Evolutionary conservation across 2,888 invertebrate species (phyloP).

Genomic region (Melanostoma scalare): DNA sequence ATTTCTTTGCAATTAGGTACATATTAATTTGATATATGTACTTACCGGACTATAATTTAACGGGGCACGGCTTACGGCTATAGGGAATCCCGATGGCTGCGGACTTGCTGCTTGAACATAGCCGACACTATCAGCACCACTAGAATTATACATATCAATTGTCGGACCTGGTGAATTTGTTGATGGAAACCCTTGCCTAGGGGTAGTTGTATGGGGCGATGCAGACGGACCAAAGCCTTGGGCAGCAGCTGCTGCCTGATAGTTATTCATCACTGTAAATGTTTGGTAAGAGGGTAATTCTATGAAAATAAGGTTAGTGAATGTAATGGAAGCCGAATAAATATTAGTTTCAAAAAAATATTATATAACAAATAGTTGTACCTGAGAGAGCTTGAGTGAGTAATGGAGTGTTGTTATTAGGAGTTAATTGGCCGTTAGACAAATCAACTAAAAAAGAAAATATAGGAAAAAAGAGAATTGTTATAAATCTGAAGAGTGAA

Average conservation of each 20-base stretch:
- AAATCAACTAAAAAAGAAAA: constrained; percentile 91
- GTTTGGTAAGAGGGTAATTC: constrained; percentile 72
- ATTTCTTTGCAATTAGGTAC: too few relatives aligned
- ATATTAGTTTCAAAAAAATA: constrained; percentile 27
- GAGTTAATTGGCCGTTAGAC: constrained; percentile 97
- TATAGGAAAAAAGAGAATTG: constrained; percentile 76
- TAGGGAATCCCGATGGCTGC: constrained; percentile 97
- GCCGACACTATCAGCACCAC: constrained; percentile 92
- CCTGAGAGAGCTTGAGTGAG: constrained; percentile 98
- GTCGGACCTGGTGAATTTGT: constrained; percentile 96
- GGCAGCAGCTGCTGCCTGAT: constrained; percentile 92
- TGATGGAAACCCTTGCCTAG: constrained; percentile 91
- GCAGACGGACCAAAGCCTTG: constrained; percentile 92
- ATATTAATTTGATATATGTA: not conserved
- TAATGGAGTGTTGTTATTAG: constrained; percentile 97
- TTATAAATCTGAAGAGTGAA: not conserved
- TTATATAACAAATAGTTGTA: constrained; percentile 82
- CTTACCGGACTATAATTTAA: constrained; percentile 96
- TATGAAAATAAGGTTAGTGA: constrained; percentile 66
- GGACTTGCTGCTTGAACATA: constrained; percentile 99
- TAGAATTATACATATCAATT: constrained; percentile 96
- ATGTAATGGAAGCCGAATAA: constrained; percentile 54
- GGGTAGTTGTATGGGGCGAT: constrained; percentile 89
- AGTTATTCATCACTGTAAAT: constrained; percentile 96
- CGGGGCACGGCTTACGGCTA: constrained; percentile 96